Evolutionary conservation across 2,797 vertebrate genomes (phyloP).

Genomic region (Pyrocephalus nanus): DNA sequence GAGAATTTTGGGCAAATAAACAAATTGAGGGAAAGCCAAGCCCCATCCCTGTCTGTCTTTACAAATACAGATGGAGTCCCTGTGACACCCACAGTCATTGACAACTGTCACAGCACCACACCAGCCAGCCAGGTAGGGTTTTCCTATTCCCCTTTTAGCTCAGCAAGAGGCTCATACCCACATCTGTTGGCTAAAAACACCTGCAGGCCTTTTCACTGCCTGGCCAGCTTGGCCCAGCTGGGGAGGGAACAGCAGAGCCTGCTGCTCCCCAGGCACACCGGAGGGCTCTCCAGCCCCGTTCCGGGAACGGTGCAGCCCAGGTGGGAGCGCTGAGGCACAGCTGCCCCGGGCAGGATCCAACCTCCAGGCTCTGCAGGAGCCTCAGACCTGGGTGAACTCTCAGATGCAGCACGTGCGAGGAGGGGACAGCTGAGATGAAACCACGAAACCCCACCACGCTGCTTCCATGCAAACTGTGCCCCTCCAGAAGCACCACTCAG

Average conservation of each 20-base stretch:
- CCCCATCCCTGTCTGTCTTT: accelerated
- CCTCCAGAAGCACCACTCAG: accelerated
- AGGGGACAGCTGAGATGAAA: background rate
- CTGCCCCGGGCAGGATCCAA: background rate
- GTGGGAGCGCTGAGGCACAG: background rate
- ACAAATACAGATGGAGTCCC: background rate
- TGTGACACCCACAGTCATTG: background rate
- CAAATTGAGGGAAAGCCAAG: background rate
- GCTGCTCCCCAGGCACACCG: background rate
- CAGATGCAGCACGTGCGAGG: background rate
- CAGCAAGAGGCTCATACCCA: background rate
- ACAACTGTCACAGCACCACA: accelerated
- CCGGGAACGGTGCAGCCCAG: background rate
- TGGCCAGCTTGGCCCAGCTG: background rate
- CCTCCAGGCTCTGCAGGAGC: background rate
- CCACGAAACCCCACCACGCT: accelerated
- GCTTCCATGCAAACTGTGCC: background rate
- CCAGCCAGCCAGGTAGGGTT: background rate
- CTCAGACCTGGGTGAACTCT: background rate
- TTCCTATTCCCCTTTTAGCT: background rate
- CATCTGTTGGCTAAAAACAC: background rate
- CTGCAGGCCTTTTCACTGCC: background rate
- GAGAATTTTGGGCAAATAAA: accelerated
- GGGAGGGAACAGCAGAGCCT: background rate
- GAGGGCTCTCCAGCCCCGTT: background rate